Conservation (phyloP, 2,113 vertebrate species). For the Gobius niger region DNA sequence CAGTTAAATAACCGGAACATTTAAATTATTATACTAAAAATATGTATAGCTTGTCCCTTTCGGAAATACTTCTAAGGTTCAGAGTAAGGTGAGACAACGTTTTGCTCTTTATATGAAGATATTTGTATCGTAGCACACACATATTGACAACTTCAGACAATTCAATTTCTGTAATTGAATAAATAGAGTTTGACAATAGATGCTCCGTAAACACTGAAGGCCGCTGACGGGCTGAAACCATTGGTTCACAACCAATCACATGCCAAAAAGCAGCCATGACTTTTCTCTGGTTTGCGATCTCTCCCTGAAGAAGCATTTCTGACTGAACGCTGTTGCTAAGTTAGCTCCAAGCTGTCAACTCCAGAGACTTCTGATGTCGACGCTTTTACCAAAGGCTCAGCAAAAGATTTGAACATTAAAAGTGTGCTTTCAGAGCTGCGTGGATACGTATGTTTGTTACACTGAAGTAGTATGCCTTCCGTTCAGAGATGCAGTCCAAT, state of each 20-base stretch:
- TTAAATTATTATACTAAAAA: no score
- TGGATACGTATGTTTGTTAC: not conserved
- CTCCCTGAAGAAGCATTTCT: constrained; percentile 1
- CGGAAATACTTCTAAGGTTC: no score
- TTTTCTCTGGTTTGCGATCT: not conserved
- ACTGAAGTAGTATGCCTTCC: not conserved
- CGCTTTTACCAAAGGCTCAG: not conserved
- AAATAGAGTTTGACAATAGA: not conserved
- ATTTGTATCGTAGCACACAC: no score
- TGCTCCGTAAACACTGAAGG: not conserved
- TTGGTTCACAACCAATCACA: not conserved
- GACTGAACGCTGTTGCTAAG: constrained; percentile 37
- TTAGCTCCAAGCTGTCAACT: constrained; percentile 63
- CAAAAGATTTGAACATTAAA: not conserved
- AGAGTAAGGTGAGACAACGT: no score
- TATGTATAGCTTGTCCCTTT: no score
- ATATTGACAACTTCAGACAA: no score
- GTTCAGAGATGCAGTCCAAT: no score
- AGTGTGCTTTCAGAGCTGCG: not conserved
- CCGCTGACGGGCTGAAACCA: not conserved
- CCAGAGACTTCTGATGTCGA: constrained; percentile 9
- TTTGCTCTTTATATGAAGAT: no score
- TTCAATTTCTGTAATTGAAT: no score
- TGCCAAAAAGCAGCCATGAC: not conserved
- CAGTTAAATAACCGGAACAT: not conserved